Evolutionary conservation across 2,888 invertebrate genomes (phyloP).

Genomic region (Ecdyonurus torrentis): DNA sequence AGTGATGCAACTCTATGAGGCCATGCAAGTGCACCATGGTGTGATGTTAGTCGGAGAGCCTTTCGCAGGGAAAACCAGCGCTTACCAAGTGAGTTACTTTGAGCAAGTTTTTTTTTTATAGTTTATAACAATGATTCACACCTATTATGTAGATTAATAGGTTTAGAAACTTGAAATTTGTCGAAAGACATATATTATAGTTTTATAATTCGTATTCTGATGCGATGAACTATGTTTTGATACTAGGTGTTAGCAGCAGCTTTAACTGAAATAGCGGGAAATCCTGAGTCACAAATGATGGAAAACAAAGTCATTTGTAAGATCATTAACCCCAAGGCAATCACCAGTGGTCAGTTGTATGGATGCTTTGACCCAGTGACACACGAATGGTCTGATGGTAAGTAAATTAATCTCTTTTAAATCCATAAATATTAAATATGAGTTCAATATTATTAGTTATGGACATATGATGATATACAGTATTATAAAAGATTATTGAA

Average conservation of each 20-base stretch:
- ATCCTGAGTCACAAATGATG: slow-evolving; percentile 17
- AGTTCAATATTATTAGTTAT: too few relatives aligned
- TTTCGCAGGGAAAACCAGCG: slow-evolving; percentile 81
- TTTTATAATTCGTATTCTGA: too few relatives aligned
- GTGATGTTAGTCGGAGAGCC: slow-evolving; percentile 87
- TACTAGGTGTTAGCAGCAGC: slow-evolving; percentile 47
- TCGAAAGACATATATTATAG: too few relatives aligned
- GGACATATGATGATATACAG: too few relatives aligned
- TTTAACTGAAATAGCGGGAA: slow-evolving; percentile 40
- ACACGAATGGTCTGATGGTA: slow-evolving; percentile 85
- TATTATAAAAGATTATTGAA: too few relatives aligned
- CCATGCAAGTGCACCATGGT: slow-evolving; percentile 85
- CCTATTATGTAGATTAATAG: too few relatives aligned
- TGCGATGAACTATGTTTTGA: background rate
- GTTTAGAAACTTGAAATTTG: too few relatives aligned
- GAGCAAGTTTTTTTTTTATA: background rate
- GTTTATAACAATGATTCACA: too few relatives aligned
- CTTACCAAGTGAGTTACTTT: slow-evolving; percentile 73
- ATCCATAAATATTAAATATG: too few relatives aligned
- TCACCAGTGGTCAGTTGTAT: slow-evolving; percentile 89
- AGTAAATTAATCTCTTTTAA: too few relatives aligned
- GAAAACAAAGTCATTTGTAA: slow-evolving; percentile 28
- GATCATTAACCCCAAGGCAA: slow-evolving; percentile 85
- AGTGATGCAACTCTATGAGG: slow-evolving; percentile 81
- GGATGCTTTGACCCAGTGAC: slow-evolving; percentile 88